Conservation (phyloP, 2,888 invertebrate genomes). For the Melinaea menophilus region DNA sequence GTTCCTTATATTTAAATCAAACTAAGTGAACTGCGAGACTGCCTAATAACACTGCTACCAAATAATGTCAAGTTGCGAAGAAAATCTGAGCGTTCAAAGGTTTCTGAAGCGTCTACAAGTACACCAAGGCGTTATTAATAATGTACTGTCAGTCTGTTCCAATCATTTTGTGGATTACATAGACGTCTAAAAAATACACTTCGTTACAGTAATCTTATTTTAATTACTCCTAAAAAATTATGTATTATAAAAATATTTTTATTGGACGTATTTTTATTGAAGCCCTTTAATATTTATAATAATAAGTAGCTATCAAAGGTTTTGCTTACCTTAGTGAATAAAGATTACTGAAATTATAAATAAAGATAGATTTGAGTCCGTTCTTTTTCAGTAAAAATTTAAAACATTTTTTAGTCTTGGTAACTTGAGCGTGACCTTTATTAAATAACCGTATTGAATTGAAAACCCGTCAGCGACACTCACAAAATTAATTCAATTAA, state of each 20-base stretch:
- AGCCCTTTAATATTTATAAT: too few species aligned
- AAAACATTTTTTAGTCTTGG: not conserved
- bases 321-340: too few species aligned
- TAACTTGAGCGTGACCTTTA: slow-evolving; percentile 3
- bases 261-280: too few species aligned
- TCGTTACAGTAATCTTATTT: too few species aligned
- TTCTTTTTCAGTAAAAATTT: too few species aligned
- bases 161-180: slow-evolving; percentile 20
- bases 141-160: slow-evolving; percentile 18
- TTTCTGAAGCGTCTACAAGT: slow-evolving; percentile 12
- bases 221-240: too few species aligned
- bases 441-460: not conserved
- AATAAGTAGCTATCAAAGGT: too few species aligned
- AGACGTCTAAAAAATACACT: not conserved
- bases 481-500: slow-evolving; percentile 22
- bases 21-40: not conserved
- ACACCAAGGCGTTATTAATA: slow-evolving; percentile 23
- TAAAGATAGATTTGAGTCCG: too few species aligned
- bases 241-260: too few species aligned
- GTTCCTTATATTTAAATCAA: not conserved
- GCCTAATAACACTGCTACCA: not conserved
- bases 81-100: slow-evolving; percentile 21
- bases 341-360: too few species aligned
- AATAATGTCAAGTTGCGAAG: slow-evolving; percentile 17
- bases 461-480: slow-evolving; percentile 27